Base-by-base conservation (phyloP, 2,888 invertebrate genomes). In the Eumacrocentrus americanus region DNA sequence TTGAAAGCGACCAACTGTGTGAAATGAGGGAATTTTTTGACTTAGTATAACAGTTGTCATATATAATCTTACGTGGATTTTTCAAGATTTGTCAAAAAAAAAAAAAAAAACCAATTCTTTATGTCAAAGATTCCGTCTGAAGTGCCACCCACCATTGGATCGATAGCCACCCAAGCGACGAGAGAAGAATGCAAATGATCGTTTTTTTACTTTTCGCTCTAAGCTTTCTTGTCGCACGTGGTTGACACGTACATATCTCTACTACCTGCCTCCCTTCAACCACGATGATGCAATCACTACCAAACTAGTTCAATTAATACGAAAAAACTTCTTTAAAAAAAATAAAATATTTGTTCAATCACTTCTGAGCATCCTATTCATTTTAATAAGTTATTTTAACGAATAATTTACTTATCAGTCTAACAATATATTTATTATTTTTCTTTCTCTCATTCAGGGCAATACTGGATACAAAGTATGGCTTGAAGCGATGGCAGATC, bases 401-500 rank as follows among this genome's bases (percentile, higher is more conserved):
- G 9, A 9, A 29, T 6, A 29, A 29, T 29, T 29, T 29, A 29
- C 4, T 29, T 29, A 29, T 4, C 29, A 6, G 9, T n/a, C 29
- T 6, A 29, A 29, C 29, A 29, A 29, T 29, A 9, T 29, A 4
- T 29, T 9, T 29, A 29, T 9, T 9, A 29, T 29, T 29, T 29
- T 4, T 52, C 23, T 16, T 35, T 20, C 38, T 44, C 11, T 12
- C 35, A 55, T 82, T 18, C 79, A 87, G 88, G 71, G 85, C 89
- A 81, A 87, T 95, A 64, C 84, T 98, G 70, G 96, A 98, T 81
- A 88, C 88, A 65, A 95, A 95, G 82, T 98, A 97, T 82, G 95
- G 95, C 29, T 84, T 98, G 72, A 97, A 98, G 79, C 84, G 98
- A 71, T 98, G 98, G 97, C 98, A 98, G 83, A 97, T 98, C 72